Evolutionary conservation across 2,113 vertebrate genomes (phyloP), one percentile per base, ranked within the genome.

Genomic region (Aphelocoma coerulescens): DNA sequence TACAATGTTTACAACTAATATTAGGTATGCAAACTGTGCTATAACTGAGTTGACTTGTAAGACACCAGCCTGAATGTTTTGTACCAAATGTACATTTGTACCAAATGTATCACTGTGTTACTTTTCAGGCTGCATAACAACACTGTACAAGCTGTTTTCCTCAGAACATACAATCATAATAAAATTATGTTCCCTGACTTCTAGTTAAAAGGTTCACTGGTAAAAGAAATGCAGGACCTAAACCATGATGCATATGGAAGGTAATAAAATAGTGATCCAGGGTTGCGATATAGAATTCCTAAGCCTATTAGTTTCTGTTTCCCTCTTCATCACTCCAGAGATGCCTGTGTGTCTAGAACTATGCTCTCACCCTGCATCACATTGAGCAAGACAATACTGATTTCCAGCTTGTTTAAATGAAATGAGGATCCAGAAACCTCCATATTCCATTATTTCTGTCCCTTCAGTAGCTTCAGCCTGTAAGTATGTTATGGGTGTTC

Each of bases 211-310:
- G 15, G 23, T 63, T 33, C 8, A 13, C 17, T 65, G 7, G 22
- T 62, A 16, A 63, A 88, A 73, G 46, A 76, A 55, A 43, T 12
- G 30, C 10, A 32, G 8, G 9, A 7, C 12, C 9, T 77, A 63
- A 71, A 55, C 22, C 52, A 44, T 59, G 43, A 65, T 69, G 51
- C 15, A 5, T 61, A 10, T 20, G 27, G 27, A 71, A 88, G 4
- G 49, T n/a, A 65, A 28, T 41, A 30, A 44, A 49, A 10, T 2
- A 9, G 16, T 0, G 0, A 26, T 62, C 23, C 11, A 18, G 46
- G 23, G 23, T 1, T 84, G 43, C 0, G 0, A 32, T n/a, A 22
- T 6, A 73, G n/a, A 75, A 35, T n/a, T 61, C 20, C 12, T 48
- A 62, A 80, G 28, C 23, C 30, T 78, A 8, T 55, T 32, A 28